A percentile compares a stretch with the other conserved stretches of the same genome.
phyloP scores from a whole-genome alignment of 1,140 invertebrate species.

The Pogonognathellus flavescens region DNA sequence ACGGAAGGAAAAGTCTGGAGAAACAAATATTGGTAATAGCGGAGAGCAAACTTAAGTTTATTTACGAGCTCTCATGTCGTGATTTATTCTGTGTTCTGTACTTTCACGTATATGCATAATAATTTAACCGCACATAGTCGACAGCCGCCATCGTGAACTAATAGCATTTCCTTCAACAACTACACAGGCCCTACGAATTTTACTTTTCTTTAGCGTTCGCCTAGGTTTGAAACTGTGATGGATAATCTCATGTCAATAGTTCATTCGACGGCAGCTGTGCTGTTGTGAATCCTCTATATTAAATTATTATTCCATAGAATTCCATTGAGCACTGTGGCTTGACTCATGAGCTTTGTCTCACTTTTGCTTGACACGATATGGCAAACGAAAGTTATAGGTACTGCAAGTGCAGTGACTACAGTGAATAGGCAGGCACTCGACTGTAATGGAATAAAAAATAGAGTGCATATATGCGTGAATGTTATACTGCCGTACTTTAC shows the following conservation, averaged over 20 bases:
- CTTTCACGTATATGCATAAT: background rate
- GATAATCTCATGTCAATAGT: conserved; percentile 29
- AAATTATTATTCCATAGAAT: conserved; percentile 37
- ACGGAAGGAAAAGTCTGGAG: too few species aligned
- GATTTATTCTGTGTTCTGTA: conserved; percentile 20
- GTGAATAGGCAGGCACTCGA: background rate
- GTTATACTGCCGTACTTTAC: background rate
- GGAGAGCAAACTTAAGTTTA: conserved; percentile 1
- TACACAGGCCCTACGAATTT: background rate
- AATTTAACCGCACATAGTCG: background rate
- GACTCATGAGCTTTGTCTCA: background rate
- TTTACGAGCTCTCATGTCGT: background rate
- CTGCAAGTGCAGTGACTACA: background rate
- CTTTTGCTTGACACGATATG: conserved; percentile 5
- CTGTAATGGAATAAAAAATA: background rate
- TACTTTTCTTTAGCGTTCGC: background rate
- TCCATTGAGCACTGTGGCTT: background rate
- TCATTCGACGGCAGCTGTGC: conserved; percentile 21
- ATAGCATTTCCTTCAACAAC: conserved; percentile 33
- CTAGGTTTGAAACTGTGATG: conserved; percentile 1
- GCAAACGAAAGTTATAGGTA: background rate
- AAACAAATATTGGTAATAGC: background rate
- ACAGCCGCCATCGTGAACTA: conserved; percentile 1
- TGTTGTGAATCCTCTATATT: conserved; percentile 3
- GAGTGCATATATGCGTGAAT: background rate